Percentiles rank a stretch among this genome's conserved stretches.
phyloP scores from a whole-genome alignment of 2,888 invertebrate species.

The Idaea aversata region DNA sequence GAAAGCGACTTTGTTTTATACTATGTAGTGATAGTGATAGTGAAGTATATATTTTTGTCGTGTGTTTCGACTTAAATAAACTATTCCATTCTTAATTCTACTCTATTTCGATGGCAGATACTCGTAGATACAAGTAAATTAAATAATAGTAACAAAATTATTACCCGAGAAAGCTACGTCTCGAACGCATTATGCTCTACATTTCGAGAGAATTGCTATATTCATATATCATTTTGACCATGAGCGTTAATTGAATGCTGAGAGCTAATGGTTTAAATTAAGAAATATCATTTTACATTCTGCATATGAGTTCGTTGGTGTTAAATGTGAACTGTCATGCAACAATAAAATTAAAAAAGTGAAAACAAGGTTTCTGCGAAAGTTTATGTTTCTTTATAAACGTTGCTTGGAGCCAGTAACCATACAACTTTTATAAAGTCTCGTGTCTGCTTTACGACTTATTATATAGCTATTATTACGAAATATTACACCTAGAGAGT shows the following conservation, averaged over 20 bases:
- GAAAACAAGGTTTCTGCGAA: conserved; percentile 62
- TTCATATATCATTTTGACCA: conserved; percentile 11
- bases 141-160: background rate
- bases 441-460: background rate
- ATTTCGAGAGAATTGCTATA: conserved; percentile 2
- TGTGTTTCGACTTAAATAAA: no score
- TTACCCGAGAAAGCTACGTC: background rate
- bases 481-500: background rate
- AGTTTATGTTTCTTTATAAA: conserved; percentile 8
- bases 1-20: no score
- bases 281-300: conserved; percentile 38
- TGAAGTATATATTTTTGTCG: no score
- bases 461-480: background rate
- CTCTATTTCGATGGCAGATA: background rate
- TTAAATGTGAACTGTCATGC: conserved; percentile 62
- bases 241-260: conserved; percentile 22
- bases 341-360: conserved; percentile 56
- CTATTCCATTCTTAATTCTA: no score
- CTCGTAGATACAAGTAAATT: background rate
- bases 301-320: conserved; percentile 43
- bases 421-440: background rate
- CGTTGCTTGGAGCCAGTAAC: background rate
- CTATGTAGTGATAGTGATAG: no score
- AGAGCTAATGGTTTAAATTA: conserved; percentile 20
- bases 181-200: background rate